phyloP scores from a whole-genome alignment of 2,113 vertebrate genomes.

The Muscicapa adusta region DNA sequence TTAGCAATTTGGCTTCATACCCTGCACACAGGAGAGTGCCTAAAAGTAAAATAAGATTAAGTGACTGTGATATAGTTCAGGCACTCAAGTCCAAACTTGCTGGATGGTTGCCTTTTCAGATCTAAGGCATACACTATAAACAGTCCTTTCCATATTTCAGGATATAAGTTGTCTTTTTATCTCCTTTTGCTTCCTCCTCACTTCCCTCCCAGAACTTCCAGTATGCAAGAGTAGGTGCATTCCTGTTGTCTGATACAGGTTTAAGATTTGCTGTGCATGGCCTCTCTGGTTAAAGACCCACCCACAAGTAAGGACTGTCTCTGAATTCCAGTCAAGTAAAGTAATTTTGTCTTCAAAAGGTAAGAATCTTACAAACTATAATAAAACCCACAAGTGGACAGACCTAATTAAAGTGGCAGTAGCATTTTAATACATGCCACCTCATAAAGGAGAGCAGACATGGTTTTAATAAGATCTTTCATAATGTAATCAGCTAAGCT shows the following conservation, averaged over 20 bases:
- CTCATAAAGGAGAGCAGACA: neutral
- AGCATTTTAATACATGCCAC: neutral
- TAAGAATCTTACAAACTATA: neutral
- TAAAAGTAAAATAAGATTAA: conserved; percentile 18
- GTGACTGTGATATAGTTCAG: conserved; percentile 28
- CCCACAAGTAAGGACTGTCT: neutral
- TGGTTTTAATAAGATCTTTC: neutral
- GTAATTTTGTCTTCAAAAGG: neutral
- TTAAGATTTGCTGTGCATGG: conserved; percentile 22
- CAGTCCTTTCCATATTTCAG: neutral
- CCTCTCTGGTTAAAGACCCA: neutral
- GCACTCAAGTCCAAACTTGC: neutral
- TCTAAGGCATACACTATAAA: neutral
- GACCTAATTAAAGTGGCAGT: neutral
- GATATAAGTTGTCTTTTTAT: conserved; percentile 4
- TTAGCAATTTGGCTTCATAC: conserved; percentile 19
- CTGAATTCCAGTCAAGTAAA: neutral
- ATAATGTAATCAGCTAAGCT: neutral
- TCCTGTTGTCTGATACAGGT: neutral
- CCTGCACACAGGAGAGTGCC: neutral
- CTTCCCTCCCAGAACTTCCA: neutral
- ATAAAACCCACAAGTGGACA: neutral
- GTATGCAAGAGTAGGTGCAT: neutral
- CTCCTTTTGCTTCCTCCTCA: neutral
- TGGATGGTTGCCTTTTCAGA: neutral